A percentile compares a stretch with the other conserved stretches of the same genome.
phyloP scores from a whole-genome alignment of 2,888 invertebrate species.

The Erannis defoliaria region DNA sequence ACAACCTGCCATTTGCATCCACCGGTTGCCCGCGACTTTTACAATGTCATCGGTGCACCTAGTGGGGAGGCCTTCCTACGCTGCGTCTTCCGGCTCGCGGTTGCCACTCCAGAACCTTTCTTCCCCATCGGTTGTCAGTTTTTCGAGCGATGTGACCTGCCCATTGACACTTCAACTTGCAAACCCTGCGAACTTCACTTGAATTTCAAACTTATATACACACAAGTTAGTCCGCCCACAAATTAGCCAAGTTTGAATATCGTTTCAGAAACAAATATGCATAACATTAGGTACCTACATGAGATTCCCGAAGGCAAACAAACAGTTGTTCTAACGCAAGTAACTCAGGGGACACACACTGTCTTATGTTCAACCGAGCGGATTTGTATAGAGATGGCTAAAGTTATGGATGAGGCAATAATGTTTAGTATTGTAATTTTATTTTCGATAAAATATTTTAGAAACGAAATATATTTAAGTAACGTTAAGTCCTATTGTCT shows the following conservation, averaged over 20 bases:
- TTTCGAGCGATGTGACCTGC: too few relatives aligned
- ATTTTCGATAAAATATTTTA: too few relatives aligned
- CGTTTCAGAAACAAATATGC: constrained; percentile 42
- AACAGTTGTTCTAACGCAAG: constrained; percentile 80
- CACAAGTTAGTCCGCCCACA: constrained; percentile 11
- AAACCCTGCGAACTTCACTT: neutral
- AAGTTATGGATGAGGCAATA: constrained; percentile 36
- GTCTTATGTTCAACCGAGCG: constrained; percentile 83
- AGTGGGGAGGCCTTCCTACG: too few relatives aligned
- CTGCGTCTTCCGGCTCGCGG: too few relatives aligned
- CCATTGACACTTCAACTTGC: too few relatives aligned
- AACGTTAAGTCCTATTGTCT: too few relatives aligned
- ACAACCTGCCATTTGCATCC: too few relatives aligned
- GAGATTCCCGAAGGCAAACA: constrained; percentile 72
- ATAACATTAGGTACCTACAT: constrained; percentile 62
- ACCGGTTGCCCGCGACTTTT: too few relatives aligned
- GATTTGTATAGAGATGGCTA: constrained; percentile 51
- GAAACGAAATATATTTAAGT: too few relatives aligned
- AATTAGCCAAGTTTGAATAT: constrained; percentile 27
- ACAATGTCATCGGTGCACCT: too few relatives aligned
- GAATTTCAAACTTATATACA: constrained; percentile 17
- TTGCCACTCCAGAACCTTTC: too few relatives aligned
- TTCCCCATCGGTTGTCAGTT: too few relatives aligned
- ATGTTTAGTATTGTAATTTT: neutral
- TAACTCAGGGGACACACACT: constrained; percentile 72